phyloP scores from a whole-genome alignment of 2,113 vertebrate genomes.

The Oryctolagus cuniculus region DNA sequence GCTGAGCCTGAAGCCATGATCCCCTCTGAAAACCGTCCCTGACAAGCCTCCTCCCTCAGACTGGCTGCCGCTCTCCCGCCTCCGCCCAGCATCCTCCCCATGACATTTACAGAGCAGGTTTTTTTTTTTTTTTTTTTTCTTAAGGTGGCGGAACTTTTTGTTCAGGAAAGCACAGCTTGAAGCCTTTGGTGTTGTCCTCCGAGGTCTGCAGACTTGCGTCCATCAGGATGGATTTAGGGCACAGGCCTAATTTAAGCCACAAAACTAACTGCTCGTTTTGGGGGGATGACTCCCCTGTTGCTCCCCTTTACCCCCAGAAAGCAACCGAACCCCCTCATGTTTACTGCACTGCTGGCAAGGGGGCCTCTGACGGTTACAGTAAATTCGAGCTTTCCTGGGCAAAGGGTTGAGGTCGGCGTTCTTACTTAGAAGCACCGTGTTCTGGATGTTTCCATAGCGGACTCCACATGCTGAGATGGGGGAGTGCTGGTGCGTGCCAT shows the following conservation, averaged over 20 bases:
- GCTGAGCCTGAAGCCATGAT: accelerated
- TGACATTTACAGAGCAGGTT: conserved; percentile 49
- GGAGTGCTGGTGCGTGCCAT: neutral
- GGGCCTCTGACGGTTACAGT: neutral
- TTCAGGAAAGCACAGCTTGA: conserved; percentile 1
- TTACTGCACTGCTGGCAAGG: neutral
- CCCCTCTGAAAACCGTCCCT: accelerated
- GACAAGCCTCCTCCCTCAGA: accelerated
- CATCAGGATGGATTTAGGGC: neutral
- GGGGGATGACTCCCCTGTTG: neutral
- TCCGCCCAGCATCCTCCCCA: neutral
- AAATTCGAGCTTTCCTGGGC: neutral
- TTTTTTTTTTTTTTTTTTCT: neutral
- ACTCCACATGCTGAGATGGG: neutral
- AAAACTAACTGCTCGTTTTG: neutral
- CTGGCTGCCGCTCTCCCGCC: accelerated
- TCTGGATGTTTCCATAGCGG: neutral
- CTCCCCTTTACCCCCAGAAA: neutral
- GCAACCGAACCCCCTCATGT: neutral
- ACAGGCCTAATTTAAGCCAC: neutral
- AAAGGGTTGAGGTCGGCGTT: neutral
- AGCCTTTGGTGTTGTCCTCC: conserved; percentile 34
- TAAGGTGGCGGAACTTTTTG: neutral
- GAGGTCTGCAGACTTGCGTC: neutral
- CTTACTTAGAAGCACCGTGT: neutral